phyloP scores from a whole-genome alignment of 2,888 invertebrate genomes.

The Drosophila mayaguana region DNA sequence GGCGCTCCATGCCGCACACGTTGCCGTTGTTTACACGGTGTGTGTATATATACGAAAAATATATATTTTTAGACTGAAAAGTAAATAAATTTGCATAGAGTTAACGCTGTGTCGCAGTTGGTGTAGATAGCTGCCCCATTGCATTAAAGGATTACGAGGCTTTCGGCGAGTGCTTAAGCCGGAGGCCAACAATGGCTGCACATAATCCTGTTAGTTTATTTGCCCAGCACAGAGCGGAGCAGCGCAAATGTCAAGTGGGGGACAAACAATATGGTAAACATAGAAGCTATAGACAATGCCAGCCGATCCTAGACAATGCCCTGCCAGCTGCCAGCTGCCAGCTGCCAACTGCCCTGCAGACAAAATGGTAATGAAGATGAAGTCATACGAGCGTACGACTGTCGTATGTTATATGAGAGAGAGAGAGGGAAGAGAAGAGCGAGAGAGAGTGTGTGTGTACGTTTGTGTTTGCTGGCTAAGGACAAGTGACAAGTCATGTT shows the following conservation, averaged over 20 bases:
- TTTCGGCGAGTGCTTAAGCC: slow-evolving; percentile 40
- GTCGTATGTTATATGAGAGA: not conserved
- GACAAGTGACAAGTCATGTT: slow-evolving; percentile 53
- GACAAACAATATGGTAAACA: slow-evolving; percentile 51
- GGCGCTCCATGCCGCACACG: slow-evolving; percentile 47
- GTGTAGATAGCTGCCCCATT: slow-evolving; percentile 21
- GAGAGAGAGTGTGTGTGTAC: not conserved
- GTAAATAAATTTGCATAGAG: slow-evolving; percentile 75
- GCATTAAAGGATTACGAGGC: slow-evolving; percentile 73
- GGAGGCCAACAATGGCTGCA: slow-evolving; percentile 57
- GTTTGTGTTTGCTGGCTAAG: not conserved
- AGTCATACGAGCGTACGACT: slow-evolving; percentile 52
- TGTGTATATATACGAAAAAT: slow-evolving; percentile 1
- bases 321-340: slow-evolving; percentile 8
- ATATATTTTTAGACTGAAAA: slow-evolving; percentile 67
- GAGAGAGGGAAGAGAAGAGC: not conserved
- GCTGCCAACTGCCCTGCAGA: slow-evolving; percentile 32
- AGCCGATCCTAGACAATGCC: slow-evolving; percentile 58
- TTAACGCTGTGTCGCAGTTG: slow-evolving; percentile 39
- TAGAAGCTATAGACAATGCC: slow-evolving; percentile 35
- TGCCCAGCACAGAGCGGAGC: slow-evolving; percentile 40
- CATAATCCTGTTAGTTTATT: slow-evolving; percentile 79
- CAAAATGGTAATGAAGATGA: slow-evolving; percentile 65
- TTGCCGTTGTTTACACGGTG: slow-evolving; percentile 55
- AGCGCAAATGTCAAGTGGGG: slow-evolving; percentile 68